phyloP scores from a whole-genome alignment of 2,888 invertebrate genomes.

The Agriotes lineatus region DNA sequence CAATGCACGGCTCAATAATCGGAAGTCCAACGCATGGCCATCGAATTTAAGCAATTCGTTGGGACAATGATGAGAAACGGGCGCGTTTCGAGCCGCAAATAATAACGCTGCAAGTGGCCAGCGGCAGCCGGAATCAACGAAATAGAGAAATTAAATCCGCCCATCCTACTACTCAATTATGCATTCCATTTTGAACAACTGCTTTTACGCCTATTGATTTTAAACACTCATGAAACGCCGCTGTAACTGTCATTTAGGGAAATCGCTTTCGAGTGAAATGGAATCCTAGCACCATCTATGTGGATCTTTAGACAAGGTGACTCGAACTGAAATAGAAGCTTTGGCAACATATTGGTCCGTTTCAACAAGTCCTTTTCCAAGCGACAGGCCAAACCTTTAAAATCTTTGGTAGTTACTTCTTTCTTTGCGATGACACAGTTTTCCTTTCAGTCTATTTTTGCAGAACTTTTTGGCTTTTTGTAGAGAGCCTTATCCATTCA shows the following conservation, averaged over 20 bases:
- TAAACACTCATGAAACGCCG: background rate
- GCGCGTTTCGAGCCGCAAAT: constrained; percentile 27
- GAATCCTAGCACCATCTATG: too few species aligned
- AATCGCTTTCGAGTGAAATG: too few species aligned
- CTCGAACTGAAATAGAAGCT: too few species aligned
- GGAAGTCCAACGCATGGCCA: constrained; percentile 52
- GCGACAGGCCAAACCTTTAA: too few species aligned
- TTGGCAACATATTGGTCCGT: too few species aligned
- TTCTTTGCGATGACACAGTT: too few species aligned
- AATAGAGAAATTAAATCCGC: background rate
- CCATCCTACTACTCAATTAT: background rate
- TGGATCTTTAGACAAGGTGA: too few species aligned
- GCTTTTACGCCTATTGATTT: background rate
- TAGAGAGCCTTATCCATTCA: too few species aligned
- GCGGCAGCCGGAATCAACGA: constrained; percentile 24
- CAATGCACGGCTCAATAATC: constrained; percentile 60
- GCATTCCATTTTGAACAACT: background rate
- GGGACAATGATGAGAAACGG: constrained; percentile 18
- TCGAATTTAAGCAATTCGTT: constrained; percentile 39
- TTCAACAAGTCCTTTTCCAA: too few species aligned
- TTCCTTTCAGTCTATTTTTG: too few species aligned
- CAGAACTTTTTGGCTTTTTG: too few species aligned
- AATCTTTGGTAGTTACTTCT: too few species aligned
- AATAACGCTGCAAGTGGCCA: constrained; percentile 23
- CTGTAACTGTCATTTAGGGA: background rate